Percentiles rank a stretch among this genome's conserved stretches.
Conservation (phyloP, 2,113 vertebrate species). For the Mastomys natalensis region DNA sequence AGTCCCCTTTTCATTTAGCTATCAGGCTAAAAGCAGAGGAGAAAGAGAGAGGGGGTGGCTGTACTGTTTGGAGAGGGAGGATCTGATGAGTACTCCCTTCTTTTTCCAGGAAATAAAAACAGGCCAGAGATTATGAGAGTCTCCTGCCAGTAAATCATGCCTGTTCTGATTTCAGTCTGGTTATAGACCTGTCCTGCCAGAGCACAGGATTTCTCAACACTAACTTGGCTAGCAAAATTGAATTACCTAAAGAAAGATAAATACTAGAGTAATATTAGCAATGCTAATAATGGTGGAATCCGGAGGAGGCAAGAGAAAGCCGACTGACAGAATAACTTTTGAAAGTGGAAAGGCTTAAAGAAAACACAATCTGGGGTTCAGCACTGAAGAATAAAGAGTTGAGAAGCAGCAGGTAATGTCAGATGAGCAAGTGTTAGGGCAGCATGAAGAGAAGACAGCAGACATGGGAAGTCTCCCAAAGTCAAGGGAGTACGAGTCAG, state of each 20-base stretch:
- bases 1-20: neutral
- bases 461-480: neutral
- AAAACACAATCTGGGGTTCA: slow-evolving; percentile 22
- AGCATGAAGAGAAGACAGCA: neutral
- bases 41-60: neutral
- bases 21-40: neutral
- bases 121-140: neutral
- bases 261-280: neutral
- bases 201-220: neutral
- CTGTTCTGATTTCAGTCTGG: neutral
- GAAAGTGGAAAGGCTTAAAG: neutral
- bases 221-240: neutral
- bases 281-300: neutral
- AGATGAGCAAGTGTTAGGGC: neutral
- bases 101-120: neutral
- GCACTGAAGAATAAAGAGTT: slow-evolving; percentile 10
- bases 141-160: neutral
- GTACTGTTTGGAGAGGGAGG: neutral
- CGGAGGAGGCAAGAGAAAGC: neutral
- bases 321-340: slow-evolving; percentile 10
- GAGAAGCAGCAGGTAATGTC: neutral
- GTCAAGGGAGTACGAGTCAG: neutral
- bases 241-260: neutral
- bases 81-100: neutral
- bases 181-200: neutral